Evolutionary conservation across 2,113 vertebrate species (phyloP).

Genomic region (Lepus americanus): DNA sequence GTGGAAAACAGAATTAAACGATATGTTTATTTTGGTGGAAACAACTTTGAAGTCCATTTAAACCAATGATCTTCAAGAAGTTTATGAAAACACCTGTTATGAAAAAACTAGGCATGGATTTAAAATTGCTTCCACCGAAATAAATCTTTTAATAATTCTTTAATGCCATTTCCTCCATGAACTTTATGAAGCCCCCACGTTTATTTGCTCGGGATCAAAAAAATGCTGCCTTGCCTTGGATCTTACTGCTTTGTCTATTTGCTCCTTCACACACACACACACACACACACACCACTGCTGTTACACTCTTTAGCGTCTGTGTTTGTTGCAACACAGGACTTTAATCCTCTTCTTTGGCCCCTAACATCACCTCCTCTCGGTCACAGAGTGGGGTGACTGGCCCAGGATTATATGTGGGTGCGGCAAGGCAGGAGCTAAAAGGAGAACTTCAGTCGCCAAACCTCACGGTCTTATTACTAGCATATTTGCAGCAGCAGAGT

Average conservation of each 20-base stretch:
- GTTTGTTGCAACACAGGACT: neutral
- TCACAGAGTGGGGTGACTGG: neutral
- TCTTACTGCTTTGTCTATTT: neutral
- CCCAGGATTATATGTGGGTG: neutral
- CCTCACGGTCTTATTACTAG: neutral
- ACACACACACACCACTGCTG: neutral
- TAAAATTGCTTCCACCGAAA: no score
- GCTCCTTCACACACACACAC: neutral
- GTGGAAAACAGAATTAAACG: no score
- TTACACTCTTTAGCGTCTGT: neutral
- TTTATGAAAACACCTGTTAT: no score
- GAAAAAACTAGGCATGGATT: no score
- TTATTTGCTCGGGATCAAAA: neutral
- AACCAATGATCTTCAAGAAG: no score
- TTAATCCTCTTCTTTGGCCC: neutral
- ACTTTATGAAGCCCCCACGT: no score
- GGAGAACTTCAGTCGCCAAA: neutral
- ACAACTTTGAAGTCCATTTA: no score
- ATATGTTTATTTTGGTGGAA: no score
- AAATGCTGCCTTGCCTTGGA: neutral
- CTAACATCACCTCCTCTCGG: neutral
- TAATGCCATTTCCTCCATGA: no score
- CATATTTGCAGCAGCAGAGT: neutral
- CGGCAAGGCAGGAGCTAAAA: neutral
- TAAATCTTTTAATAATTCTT: no score